Evolutionary conservation across 1,140 invertebrate species (phyloP).

Genomic region (Parasteatoda tepidariorum): DNA sequence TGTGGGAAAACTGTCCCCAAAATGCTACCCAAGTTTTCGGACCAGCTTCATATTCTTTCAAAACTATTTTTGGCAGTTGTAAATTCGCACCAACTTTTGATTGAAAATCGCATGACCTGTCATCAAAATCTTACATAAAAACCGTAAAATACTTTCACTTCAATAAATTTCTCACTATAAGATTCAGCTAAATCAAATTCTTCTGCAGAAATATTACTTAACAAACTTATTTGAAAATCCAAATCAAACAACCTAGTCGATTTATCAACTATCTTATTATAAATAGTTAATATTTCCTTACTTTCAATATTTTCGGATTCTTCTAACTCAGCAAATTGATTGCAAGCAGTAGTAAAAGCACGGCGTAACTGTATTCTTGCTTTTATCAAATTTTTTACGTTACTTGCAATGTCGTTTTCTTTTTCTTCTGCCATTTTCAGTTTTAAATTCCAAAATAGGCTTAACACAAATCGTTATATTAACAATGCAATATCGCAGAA

Average conservation of each 20-base stretch:
- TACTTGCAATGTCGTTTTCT: too few species aligned
- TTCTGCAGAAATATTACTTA: neutral
- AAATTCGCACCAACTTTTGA: too few species aligned
- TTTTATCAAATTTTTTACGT: too few species aligned
- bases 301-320: too few species aligned
- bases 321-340: too few species aligned
- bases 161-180: slow-evolving; percentile 10
- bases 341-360: too few species aligned
- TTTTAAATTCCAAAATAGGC: too few species aligned
- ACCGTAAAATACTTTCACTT: neutral
- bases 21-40: slow-evolving; percentile 23
- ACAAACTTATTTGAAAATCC: neutral
- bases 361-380: too few species aligned
- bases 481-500: too few species aligned
- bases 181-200: neutral
- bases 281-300: too few species aligned
- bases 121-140: neutral
- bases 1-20: slow-evolving; percentile 27
- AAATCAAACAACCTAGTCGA: neutral
- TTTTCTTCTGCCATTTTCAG: too few species aligned
- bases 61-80: slow-evolving; percentile 11
- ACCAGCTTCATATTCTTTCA: slow-evolving; percentile 21
- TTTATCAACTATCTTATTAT: neutral
- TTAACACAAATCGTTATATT: too few species aligned
- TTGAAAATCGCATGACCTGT: neutral